Evolutionary conservation across 2,113 vertebrate species (phyloP).

Genomic region (Urocynchramus pylzowi): DNA sequence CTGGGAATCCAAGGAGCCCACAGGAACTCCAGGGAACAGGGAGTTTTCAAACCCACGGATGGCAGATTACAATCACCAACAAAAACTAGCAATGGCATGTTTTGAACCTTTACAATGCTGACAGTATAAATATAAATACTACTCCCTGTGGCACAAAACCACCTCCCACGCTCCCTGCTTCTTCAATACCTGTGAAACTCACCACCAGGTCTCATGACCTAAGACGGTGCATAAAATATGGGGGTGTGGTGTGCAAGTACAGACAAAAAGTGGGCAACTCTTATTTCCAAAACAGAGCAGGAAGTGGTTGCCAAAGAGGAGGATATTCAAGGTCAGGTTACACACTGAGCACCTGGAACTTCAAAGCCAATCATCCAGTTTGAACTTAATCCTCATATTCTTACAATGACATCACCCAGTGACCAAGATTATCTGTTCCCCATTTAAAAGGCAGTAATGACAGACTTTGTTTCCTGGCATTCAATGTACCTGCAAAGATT

Average conservation of each 20-base stretch:
- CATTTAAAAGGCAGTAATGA: not conserved
- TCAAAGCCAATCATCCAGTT: not conserved
- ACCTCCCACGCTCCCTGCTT: not conserved
- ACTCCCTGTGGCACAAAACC: not conserved
- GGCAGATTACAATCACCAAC: not conserved
- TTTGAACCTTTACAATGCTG: not conserved
- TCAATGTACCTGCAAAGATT: not conserved
- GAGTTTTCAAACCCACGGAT: not conserved
- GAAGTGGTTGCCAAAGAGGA: not conserved
- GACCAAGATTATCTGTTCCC: not conserved
- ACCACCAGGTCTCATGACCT: not conserved
- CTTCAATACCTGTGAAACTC: not conserved
- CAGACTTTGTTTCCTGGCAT: not conserved
- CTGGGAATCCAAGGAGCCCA: not conserved
- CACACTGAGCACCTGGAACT: not conserved
- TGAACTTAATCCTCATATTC: not conserved
- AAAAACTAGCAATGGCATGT: not conserved
- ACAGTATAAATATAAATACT: not conserved
- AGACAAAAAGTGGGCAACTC: not conserved
- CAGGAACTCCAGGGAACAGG: not conserved
- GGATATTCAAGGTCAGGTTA: not conserved
- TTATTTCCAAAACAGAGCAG: not conserved
- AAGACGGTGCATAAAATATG: not conserved
- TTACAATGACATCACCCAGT: not conserved
- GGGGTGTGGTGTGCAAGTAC: not conserved